Evolutionary conservation across 2,888 invertebrate species (phyloP).

Genomic region (Dione vanillae): DNA sequence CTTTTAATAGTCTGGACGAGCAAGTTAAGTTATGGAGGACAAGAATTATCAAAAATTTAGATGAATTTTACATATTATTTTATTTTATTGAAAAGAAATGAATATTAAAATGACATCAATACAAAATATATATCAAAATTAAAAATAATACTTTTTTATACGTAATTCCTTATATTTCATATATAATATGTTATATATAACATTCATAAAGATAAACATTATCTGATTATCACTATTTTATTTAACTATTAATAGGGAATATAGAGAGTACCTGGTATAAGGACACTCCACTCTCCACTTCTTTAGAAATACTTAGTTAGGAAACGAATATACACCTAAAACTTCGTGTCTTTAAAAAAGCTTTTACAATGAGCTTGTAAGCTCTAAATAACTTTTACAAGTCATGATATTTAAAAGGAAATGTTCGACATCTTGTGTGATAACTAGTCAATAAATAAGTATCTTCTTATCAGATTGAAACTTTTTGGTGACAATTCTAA

Average conservation of each 20-base stretch:
- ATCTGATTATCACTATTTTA: no score
- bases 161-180: no score
- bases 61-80: no score
- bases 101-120: no score
- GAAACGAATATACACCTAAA: background rate
- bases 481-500: constrained; percentile 23
- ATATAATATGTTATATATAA: no score
- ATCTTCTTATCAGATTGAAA: constrained; percentile 28
- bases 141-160: no score
- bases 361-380: background rate
- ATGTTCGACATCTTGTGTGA: constrained; percentile 24
- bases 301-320: background rate
- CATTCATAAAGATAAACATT: no score
- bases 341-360: background rate
- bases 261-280: no score
- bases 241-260: no score
- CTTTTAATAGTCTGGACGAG: background rate
- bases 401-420: constrained; percentile 21
- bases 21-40: background rate
- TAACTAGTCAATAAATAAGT: constrained; percentile 34
- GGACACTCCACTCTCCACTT: background rate
- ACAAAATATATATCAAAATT: no score
- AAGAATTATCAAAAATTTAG: background rate
- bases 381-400: background rate
- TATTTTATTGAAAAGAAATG: no score